These are phyloP conservation scores for Phoxinus phoxinus DNA, from an alignment of 2,113 vertebrate species.

Conservation along the genomic window DNA sequence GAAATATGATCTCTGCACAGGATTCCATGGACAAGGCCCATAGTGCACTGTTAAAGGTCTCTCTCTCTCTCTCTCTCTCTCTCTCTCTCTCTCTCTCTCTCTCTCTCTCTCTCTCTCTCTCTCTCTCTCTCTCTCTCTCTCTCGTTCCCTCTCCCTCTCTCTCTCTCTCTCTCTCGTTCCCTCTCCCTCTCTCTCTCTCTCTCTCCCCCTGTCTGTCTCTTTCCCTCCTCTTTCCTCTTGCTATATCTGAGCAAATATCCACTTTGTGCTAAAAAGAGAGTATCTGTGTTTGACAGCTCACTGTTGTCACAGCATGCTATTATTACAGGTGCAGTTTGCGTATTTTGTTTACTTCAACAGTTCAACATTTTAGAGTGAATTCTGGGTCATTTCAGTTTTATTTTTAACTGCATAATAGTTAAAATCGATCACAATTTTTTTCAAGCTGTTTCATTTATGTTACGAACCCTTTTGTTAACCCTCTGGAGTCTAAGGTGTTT, in stretches of 20 bases:
- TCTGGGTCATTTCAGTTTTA: background rate
- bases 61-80: no score
- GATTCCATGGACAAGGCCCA: no score
- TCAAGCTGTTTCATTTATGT: no score
- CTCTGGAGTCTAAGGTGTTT: no score
- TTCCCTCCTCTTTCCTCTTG: slow-evolving; percentile 15
- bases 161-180: no score
- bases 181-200: no score
- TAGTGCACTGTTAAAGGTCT: background rate
- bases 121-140: no score
- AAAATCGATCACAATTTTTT: no score
- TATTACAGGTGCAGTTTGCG: slow-evolving; percentile 43
- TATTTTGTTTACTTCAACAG: slow-evolving; percentile 41
- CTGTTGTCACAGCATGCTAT: slow-evolving; percentile 35
- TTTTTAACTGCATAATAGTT: background rate
- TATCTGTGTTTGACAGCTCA: slow-evolving; percentile 43
- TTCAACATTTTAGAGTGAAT: slow-evolving; percentile 32
- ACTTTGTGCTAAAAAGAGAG: slow-evolving; percentile 54
- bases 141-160: no score
- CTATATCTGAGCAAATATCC: slow-evolving; percentile 54
- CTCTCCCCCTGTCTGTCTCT: slow-evolving; percentile 16
- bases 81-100: no score
- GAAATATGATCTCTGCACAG: background rate
- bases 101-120: no score
- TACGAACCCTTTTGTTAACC: no score